Evolutionary conservation across 2,797 vertebrate species (phyloP), one percentile per base, ranked within the genome.

Genomic region (Ctenopoma kingsleyae): DNA sequence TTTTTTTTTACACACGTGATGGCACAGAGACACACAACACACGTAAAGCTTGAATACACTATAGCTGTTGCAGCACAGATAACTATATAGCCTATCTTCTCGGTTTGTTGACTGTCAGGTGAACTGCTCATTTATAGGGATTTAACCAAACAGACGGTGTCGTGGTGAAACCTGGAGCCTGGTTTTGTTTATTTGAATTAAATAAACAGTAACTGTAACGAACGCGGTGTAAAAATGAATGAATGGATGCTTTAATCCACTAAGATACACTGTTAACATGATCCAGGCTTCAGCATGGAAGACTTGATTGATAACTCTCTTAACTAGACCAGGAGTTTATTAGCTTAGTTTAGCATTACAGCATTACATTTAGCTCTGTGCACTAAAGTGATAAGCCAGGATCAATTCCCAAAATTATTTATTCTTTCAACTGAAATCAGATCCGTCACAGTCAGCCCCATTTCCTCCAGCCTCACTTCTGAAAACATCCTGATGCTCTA

Each of bases 101-200:
- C 61, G 5, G 67, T 76, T 44, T 81, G 71, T 81, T 73, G 76
- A 86, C 82, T 67, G 71, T 69, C 66, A 76, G 81, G 67, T 81
- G 78, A 38, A 67, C 36, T 55, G 72, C 80, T 87, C 75, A 53
- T 79, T 87, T 78, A 76, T 69, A 57, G 67, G 27, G 36, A 71
- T 46, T 44, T 19, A n/a, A 43, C 20, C 77, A 58, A 78, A 80
- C 73, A 87, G 68, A 78, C 68, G 74, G 79, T 30, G 70, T 32
- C n/a, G 47, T 16, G 43, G 52, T 64, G 63, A 71, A 63, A 83
- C 76, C 25, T 35, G 63, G 66, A 70, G 62, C 51, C 66, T 4
- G 36, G 11, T 54, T 74, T 35, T 68, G 47, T 82, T 83, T 70
- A 38, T 55, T n/a, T 23, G 38, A 50, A 71, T 74, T 16, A 73